A percentile compares a stretch with the other conserved stretches of the same genome.
Conservation (phyloP, 2,888 invertebrate genomes). For the Furcula furcula region DNA sequence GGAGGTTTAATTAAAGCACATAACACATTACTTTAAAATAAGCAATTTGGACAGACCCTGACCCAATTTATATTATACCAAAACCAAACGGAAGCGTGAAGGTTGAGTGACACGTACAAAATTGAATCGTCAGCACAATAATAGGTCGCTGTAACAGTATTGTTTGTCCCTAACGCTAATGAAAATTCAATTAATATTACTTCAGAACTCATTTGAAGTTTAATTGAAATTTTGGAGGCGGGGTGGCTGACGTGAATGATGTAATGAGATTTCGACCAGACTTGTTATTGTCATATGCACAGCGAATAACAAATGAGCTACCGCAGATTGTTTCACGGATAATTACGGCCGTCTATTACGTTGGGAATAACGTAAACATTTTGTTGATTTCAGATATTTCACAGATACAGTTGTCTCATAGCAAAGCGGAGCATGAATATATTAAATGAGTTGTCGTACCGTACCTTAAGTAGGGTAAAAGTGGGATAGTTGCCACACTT, state of each 20-base stretch:
- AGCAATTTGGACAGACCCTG: too few species aligned
- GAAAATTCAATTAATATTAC: conserved; percentile 79
- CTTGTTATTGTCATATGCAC: conserved; percentile 75
- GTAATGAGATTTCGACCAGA: conserved; percentile 72
- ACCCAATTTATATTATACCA: conserved; percentile 18
- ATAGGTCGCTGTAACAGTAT: conserved; percentile 75
- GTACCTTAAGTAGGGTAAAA: too few species aligned
- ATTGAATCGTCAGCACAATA: conserved; percentile 61
- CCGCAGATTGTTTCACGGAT: conserved; percentile 58
- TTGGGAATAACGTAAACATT: conserved; percentile 18
- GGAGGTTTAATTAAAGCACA: too few species aligned
- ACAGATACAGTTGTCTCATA: conserved; percentile 21
- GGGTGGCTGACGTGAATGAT: conserved; percentile 65
- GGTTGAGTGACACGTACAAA: conserved; percentile 71
- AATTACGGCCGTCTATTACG: conserved; percentile 57
- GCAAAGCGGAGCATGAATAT: too few species aligned
- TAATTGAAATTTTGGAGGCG: conserved; percentile 76
- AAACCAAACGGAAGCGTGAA: conserved; percentile 45
- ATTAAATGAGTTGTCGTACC: too few species aligned
- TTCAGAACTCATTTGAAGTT: conserved; percentile 79
- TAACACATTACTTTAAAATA: too few species aligned
- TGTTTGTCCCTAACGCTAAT: conserved; percentile 78
- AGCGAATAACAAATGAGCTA: conserved; percentile 66
- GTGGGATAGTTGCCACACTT: too few species aligned
- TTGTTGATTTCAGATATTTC: too few species aligned